Evolutionary conservation across 2,797 vertebrate genomes (phyloP).

Genomic region (Avahi laniger): DNA sequence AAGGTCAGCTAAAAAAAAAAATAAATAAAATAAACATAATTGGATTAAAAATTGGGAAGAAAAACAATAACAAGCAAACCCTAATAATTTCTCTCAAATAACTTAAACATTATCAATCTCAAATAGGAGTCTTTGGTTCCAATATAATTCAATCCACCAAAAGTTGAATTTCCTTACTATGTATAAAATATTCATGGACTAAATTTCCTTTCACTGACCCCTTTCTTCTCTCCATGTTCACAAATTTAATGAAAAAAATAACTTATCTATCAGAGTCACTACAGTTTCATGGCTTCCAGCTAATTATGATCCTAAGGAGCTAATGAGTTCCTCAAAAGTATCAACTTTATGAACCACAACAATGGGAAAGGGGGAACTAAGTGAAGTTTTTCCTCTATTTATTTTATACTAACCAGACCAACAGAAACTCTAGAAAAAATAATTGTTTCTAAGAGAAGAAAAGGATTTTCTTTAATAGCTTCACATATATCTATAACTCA

Average conservation of each 20-base stretch:
- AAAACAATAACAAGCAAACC: background rate
- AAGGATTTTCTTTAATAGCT: conserved; percentile 13
- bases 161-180: background rate
- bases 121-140: background rate
- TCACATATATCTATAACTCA: background rate
- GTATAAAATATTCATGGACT: conserved; percentile 5
- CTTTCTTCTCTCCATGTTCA: background rate
- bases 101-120: background rate
- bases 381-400: background rate
- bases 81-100: conserved; percentile 26
- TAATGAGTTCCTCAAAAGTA: conserved; percentile 36
- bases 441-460: background rate
- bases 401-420: background rate
- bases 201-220: background rate
- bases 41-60: background rate
- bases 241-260: background rate
- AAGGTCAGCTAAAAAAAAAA: conserved; percentile 26
- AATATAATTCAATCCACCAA: background rate
- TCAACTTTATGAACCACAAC: background rate
- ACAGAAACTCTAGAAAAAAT: conserved; percentile 13
- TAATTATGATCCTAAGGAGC: background rate
- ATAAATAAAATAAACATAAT: background rate
- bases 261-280: background rate
- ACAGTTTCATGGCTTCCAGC: background rate
- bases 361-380: background rate